Percentiles rank a stretch among this genome's conserved stretches.
Conservation (phyloP, 2,113 vertebrate species). For the Elgaria multicarinata region DNA sequence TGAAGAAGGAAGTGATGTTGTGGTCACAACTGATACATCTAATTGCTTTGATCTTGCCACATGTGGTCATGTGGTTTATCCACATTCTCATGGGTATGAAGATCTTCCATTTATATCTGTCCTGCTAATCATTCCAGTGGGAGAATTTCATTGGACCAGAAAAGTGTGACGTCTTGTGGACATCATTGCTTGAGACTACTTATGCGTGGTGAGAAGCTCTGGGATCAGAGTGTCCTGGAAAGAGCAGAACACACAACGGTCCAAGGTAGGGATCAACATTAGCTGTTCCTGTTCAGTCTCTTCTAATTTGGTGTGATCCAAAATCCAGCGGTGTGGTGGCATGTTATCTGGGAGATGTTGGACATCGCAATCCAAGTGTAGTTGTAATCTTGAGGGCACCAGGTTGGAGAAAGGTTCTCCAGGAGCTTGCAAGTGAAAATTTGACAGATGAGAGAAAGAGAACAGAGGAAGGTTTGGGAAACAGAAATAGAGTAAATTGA, state of each 20-base stretch:
- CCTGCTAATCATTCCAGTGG: too few species aligned
- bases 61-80: too few species aligned
- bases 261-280: neutral
- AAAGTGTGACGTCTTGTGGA: neutral
- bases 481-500: neutral
- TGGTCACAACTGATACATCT: neutral
- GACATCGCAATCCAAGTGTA: too few species aligned
- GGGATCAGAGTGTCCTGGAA: neutral
- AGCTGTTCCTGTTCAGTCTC: neutral
- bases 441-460: neutral
- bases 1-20: neutral
- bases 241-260: too few species aligned
- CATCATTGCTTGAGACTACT: neutral
- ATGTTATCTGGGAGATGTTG: conserved; percentile 39
- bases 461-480: neutral
- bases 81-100: neutral
- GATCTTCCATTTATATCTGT: too few species aligned
- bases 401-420: too few species aligned
- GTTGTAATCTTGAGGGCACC: too few species aligned
- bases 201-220: neutral
- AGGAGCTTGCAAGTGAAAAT: neutral
- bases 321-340: conserved; percentile 23
- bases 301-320: conserved; percentile 26
- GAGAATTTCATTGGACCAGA: neutral
- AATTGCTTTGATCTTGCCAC: neutral